Percentiles rank a stretch among this genome's conserved stretches.
phyloP scores from a whole-genome alignment of 1,140 invertebrate species.

The Neuroterus valhalla region DNA sequence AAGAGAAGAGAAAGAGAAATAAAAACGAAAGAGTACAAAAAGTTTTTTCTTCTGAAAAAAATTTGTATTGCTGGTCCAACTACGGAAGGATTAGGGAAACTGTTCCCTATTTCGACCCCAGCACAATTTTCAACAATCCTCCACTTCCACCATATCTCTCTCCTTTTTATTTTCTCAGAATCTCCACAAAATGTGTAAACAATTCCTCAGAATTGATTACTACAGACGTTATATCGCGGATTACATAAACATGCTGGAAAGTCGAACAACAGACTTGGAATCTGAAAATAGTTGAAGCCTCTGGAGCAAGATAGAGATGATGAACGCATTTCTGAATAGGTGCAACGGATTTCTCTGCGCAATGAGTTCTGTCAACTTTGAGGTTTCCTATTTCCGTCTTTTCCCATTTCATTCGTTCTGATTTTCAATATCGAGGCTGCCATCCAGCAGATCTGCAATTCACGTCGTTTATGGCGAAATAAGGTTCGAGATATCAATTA shows the following conservation, averaged over 20 bases:
- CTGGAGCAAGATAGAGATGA: background rate
- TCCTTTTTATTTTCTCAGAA: background rate
- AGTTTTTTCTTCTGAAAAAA: no score
- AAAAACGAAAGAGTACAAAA: no score
- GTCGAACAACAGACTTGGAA: background rate
- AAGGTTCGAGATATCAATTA: background rate
- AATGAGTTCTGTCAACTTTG: conserved; percentile 23
- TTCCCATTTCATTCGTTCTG: conserved; percentile 19
- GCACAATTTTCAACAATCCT: background rate
- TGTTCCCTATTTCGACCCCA: background rate
- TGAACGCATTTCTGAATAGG: conserved; percentile 8
- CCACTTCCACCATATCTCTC: background rate
- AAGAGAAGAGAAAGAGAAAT: no score
- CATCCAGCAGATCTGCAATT: background rate
- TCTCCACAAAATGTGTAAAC: background rate
- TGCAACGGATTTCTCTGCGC: conserved; percentile 4
- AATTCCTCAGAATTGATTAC: background rate
- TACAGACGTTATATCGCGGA: background rate
- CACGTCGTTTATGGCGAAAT: background rate
- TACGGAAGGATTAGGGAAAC: conserved; percentile 17
- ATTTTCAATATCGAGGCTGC: conserved; percentile 12
- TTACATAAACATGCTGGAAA: conserved; percentile 4
- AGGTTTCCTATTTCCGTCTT: conserved; percentile 26
- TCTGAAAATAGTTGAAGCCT: background rate
- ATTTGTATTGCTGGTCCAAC: background rate